phyloP scores from a whole-genome alignment of 2,113 vertebrate species.

The Lophochroa leadbeateri region DNA sequence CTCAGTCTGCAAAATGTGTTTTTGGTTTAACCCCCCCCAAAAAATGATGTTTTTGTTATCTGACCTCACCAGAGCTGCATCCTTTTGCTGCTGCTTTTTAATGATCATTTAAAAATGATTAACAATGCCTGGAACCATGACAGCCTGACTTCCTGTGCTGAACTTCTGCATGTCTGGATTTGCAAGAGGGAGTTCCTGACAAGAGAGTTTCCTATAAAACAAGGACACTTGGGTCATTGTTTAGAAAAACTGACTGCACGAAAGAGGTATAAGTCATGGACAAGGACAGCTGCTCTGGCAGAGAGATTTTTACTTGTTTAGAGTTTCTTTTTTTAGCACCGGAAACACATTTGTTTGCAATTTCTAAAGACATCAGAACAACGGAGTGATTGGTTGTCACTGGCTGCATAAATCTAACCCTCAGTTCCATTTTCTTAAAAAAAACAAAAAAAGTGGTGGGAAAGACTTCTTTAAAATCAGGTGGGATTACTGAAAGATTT shows the following conservation, averaged over 20 bases:
- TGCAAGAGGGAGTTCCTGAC: slow-evolving; percentile 52
- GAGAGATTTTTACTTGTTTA: slow-evolving; percentile 5
- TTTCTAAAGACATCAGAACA: slow-evolving; percentile 26
- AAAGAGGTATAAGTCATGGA: slow-evolving; percentile 5
- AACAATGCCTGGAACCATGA: slow-evolving; percentile 71
- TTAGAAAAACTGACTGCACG: slow-evolving; percentile 20
- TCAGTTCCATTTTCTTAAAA: background rate
- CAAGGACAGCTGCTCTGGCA: slow-evolving; percentile 1
- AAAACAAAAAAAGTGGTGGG: background rate
- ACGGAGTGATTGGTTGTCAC: background rate
- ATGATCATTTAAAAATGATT: slow-evolving; percentile 77
- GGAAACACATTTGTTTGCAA: background rate
- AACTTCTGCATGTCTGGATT: slow-evolving; percentile 67
- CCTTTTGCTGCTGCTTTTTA: slow-evolving; percentile 38
- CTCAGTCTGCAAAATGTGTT: slow-evolving; percentile 6
- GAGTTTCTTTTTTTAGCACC: background rate
- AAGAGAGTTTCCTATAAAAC: slow-evolving; percentile 47
- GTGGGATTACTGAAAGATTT: slow-evolving; percentile 13
- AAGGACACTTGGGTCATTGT: slow-evolving; percentile 72
- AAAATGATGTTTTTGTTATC: slow-evolving; percentile 60
- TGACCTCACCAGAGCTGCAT: slow-evolving; percentile 65
- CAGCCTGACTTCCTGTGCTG: slow-evolving; percentile 67
- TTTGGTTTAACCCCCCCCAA: background rate
- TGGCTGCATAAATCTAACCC: background rate
- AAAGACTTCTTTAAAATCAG: slow-evolving; percentile 28